Evolutionary conservation across 2,113 vertebrate genomes (phyloP).

Genomic region (Theropithecus gelada): DNA sequence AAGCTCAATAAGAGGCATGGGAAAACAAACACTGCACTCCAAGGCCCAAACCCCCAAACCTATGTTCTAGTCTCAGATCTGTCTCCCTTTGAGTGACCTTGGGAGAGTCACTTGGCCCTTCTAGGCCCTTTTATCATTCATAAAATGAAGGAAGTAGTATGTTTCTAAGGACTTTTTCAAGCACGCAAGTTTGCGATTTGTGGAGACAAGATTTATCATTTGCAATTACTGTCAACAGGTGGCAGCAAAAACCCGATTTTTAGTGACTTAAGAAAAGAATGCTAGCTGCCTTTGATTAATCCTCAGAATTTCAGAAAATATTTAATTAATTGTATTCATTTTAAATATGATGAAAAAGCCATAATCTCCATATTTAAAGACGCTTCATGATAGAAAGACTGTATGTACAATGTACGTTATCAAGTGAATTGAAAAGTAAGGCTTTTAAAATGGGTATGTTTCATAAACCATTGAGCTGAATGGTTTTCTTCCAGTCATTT

Average conservation of each 20-base stretch:
- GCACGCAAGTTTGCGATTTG: neutral
- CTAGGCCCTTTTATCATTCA: neutral
- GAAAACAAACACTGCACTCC: neutral
- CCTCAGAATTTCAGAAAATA: slow-evolving; percentile 48
- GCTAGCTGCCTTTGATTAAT: slow-evolving; percentile 40
- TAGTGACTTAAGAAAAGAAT: neutral
- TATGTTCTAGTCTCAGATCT: neutral
- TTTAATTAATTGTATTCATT: neutral
- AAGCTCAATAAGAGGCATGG: neutral
- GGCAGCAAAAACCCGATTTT: slow-evolving; percentile 83
- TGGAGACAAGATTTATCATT: slow-evolving; percentile 2
- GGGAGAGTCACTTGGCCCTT: neutral
- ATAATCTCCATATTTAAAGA: neutral
- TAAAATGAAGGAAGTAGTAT: neutral
- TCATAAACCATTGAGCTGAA: neutral
- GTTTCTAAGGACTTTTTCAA: neutral
- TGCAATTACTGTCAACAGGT: slow-evolving; percentile 78
- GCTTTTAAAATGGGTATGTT: neutral
- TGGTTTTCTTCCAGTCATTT: neutral
- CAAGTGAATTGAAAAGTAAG: neutral
- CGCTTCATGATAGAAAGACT: neutral
- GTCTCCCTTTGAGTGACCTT: neutral
- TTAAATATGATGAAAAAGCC: neutral
- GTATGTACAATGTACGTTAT: neutral
- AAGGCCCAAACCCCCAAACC: neutral